Base-by-base conservation (phyloP, 2,113 vertebrate genomes). In the Recurvirostra avosetta region DNA sequence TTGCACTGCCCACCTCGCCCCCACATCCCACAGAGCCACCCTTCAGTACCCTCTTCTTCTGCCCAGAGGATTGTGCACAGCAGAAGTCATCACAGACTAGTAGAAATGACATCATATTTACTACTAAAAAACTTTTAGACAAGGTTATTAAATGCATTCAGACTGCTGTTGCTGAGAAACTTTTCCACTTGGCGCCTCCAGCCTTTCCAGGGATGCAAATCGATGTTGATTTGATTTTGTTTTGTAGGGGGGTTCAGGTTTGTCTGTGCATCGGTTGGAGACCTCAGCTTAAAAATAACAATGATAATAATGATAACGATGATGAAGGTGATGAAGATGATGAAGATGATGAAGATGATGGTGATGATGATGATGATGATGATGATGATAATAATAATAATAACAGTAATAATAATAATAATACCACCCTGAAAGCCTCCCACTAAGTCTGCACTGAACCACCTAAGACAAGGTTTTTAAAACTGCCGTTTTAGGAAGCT, bases 401-500 rank as follows among this genome's bases (percentile, higher is more conserved):
- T 16, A 50, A 15, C 5, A 58, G 22, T 10, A 79, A 8, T 20
- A 26, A 36, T 8, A 50, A 14, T 7, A 41, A 9, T 50, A 50
- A 11, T 11, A 49, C 49, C 21, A 36, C 3, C 14, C 29, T 76
- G 27, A 75, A 77, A 75, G 5, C 5, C 11, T 73, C 73, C 34
- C 40, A 36, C 14, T 70, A 9, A 21, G 11, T 12, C 32, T 72
- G 23, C 11, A 27, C 89, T 17, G 17, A 45, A 45, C 45, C 19
- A 19, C 8, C 45, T 45, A 59, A 95, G 8, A 16, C 26, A 14
- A 43, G 12, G 12, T 38, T 74, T 83, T 74, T 49, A 25, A 63
- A 82, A 38, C 15, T 0, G 0, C 6, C 0, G 1, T 87, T 84
- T 50, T 45, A 21, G 29, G 66, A 91, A 71, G n/a, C 0, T 0